Evolutionary conservation across 2,888 invertebrate genomes (phyloP).

Genomic region (Acanthopleura granulata): DNA sequence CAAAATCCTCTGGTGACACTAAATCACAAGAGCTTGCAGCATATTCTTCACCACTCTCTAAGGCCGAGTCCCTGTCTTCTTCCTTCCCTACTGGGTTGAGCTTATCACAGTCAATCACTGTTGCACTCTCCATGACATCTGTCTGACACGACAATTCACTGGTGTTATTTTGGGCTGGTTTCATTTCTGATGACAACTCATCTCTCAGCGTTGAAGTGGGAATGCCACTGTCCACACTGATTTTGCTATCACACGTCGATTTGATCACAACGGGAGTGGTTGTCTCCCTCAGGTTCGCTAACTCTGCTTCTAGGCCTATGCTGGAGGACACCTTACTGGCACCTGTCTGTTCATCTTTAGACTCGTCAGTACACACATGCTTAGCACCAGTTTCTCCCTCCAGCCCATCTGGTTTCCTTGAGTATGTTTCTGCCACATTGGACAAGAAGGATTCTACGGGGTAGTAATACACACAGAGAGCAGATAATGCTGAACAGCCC

Average conservation of each 20-base stretch:
- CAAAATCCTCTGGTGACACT: conserved; percentile 52
- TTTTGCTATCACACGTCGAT: conserved; percentile 22
- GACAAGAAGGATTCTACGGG: conserved; percentile 60
- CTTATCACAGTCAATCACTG: neutral
- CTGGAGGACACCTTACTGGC: neutral
- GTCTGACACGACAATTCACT: neutral
- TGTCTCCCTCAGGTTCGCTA: conserved; percentile 6
- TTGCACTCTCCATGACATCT: neutral
- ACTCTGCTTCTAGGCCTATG: neutral
- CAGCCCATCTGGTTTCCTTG: neutral
- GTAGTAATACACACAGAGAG: conserved; percentile 66
- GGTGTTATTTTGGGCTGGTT: neutral
- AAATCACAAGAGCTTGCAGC: neutral
- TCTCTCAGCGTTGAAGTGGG: neutral
- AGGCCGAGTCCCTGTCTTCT: conserved; percentile 34
- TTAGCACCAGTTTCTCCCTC: neutral
- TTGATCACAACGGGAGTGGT: conserved; percentile 15
- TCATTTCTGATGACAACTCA: neutral
- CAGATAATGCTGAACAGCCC: conserved; percentile 66
- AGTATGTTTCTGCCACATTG: conserved; percentile 58
- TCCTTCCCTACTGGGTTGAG: conserved; percentile 18
- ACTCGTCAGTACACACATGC: neutral
- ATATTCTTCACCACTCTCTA: conserved; percentile 26
- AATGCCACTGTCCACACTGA: conserved; percentile 33
- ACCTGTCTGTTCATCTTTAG: neutral